Conservation (phyloP, 1,140 invertebrate species). For the Ceratoteleas bidentatus region DNA sequence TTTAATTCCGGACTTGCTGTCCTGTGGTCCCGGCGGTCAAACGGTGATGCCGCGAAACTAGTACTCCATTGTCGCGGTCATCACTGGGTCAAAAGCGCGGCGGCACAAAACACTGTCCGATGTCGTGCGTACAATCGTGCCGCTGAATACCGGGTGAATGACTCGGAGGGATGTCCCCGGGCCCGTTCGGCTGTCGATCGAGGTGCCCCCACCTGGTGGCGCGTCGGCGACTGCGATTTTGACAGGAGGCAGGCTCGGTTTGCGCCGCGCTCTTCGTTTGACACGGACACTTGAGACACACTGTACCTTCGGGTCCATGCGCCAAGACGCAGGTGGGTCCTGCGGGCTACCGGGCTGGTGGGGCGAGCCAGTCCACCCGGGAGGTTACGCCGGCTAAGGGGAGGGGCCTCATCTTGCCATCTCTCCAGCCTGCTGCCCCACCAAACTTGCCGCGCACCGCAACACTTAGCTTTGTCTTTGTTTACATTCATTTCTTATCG, state of each 20-base stretch:
- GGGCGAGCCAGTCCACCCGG: slow-evolving; percentile 45
- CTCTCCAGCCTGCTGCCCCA: slow-evolving; percentile 44
- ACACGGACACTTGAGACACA: slow-evolving; percentile 57
- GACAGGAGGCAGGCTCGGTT: slow-evolving; percentile 54
- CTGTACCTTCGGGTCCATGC: slow-evolving; percentile 75
- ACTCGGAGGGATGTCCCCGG: slow-evolving; percentile 43
- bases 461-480: slow-evolving; percentile 66
- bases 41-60: no score
- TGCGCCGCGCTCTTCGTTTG: slow-evolving; percentile 55
- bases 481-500: slow-evolving; percentile 67
- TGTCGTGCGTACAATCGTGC: slow-evolving; percentile 26
- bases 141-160: slow-evolving; percentile 55
- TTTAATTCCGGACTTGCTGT: no score
- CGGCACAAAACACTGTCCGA: slow-evolving; percentile 13
- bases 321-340: slow-evolving; percentile 75
- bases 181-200: slow-evolving; percentile 41
- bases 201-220: slow-evolving; percentile 25
- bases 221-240: slow-evolving; percentile 38
- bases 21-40: no score
- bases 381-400: slow-evolving; percentile 66
- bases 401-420: slow-evolving; percentile 73
- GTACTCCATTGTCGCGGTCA: slow-evolving; percentile 25
- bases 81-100: slow-evolving; percentile 14
- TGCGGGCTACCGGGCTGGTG: slow-evolving; percentile 63
- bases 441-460: slow-evolving; percentile 34